phyloP scores from a whole-genome alignment of 2,797 vertebrate species.

The Cossypha dichroa region DNA sequence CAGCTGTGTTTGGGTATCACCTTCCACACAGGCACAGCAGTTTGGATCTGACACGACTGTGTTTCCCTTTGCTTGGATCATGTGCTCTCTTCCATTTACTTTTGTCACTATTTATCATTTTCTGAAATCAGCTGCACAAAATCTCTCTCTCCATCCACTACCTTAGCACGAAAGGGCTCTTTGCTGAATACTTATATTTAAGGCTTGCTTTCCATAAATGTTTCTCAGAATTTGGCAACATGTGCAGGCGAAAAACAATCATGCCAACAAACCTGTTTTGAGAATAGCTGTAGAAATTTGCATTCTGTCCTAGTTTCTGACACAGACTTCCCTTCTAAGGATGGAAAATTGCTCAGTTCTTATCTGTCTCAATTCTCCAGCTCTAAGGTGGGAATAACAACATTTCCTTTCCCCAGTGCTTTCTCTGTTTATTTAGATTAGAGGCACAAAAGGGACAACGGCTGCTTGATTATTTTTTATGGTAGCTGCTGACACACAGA shows the following conservation, averaged over 20 bases:
- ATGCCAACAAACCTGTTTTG: slow-evolving; percentile 27
- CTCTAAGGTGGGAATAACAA: slow-evolving; percentile 15
- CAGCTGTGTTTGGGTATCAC: background rate
- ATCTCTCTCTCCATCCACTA: background rate
- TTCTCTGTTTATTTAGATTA: slow-evolving; percentile 39
- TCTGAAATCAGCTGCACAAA: background rate
- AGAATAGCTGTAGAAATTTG: slow-evolving; percentile 4
- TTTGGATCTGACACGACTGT: background rate
- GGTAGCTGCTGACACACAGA: background rate
- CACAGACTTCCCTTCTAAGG: slow-evolving; percentile 16
- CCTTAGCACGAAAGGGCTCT: background rate
- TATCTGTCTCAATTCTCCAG: slow-evolving; percentile 26
- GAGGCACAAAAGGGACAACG: background rate
- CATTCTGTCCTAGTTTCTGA: slow-evolving; percentile 25
- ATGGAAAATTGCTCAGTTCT: slow-evolving; percentile 34
- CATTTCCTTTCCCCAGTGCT: slow-evolving; percentile 15
- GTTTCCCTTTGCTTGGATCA: background rate
- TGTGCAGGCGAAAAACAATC: background rate
- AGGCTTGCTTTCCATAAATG: background rate
- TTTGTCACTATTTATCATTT: background rate
- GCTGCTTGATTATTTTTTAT: background rate
- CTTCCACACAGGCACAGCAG: background rate
- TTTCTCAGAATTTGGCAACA: slow-evolving; percentile 11
- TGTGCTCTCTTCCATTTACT: background rate
- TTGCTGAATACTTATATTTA: background rate